Evolutionary conservation across 1,140 invertebrate species (phyloP).

Genomic region (Kradibia gibbosae): DNA sequence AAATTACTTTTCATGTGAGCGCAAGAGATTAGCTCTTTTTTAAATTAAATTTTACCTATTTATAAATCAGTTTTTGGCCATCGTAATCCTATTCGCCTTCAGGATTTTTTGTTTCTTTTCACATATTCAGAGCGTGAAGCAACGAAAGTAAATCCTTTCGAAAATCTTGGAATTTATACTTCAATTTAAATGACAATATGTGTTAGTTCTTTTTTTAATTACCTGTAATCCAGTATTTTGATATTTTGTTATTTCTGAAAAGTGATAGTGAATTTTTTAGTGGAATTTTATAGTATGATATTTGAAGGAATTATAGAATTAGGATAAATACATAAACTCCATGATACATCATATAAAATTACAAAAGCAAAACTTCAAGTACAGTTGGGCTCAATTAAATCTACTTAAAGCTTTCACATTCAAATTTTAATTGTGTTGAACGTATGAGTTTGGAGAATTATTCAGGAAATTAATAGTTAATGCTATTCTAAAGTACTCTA

Average conservation of each 20-base stretch:
- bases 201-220: constrained; percentile 4
- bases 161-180: constrained; percentile 20
- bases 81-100: not conserved
- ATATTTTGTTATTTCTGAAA: not conserved
- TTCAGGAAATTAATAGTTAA: constrained; percentile 31
- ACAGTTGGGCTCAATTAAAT: constrained; percentile 21
- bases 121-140: not conserved
- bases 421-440: constrained; percentile 23
- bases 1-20: not conserved
- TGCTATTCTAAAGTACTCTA: constrained; percentile 17
- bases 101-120: not conserved
- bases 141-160: not conserved
- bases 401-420: constrained; percentile 23
- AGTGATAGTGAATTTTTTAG: not conserved
- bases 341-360: constrained; percentile 12
- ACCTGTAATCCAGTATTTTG: not conserved
- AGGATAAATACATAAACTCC: not conserved
- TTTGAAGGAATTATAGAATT: not conserved
- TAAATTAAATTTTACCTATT: not conserved
- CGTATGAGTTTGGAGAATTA: constrained; percentile 23
- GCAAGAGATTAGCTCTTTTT: not conserved
- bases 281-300: not conserved
- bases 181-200: not conserved
- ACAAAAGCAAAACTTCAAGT: not conserved
- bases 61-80: not conserved